Conservation (phyloP, 2,888 invertebrate genomes). For the Orthosia incerta region DNA sequence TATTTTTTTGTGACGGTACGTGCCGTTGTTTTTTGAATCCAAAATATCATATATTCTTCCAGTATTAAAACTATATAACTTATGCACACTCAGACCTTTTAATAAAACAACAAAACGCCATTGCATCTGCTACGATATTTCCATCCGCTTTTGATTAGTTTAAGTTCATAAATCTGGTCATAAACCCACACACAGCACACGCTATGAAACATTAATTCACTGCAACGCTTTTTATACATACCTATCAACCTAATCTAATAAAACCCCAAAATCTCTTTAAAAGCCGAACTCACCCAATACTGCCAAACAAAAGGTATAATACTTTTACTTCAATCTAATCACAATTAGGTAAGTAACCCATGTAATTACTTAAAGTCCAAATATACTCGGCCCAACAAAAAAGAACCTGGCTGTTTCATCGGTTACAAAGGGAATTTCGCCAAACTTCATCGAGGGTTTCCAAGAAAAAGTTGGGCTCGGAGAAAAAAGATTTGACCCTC, state of each 20-base stretch:
- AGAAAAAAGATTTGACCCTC: conserved; percentile 62
- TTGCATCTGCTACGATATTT: no score
- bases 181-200: no score
- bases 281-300: conserved; percentile 43
- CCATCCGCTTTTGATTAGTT: no score
- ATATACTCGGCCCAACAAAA: conserved; percentile 62
- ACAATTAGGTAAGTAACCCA: conserved; percentile 68
- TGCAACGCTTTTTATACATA: neutral
- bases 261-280: conserved; percentile 15
- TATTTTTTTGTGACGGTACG: no score
- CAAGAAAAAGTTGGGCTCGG: conserved; percentile 57
- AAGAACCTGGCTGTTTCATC: conserved; percentile 63
- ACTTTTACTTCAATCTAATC: conserved; percentile 65
- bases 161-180: no score
- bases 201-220: neutral
- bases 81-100: no score
- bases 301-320: conserved; percentile 57
- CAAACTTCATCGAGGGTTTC: conserved; percentile 65
- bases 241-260: conserved; percentile 29
- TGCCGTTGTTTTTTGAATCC: no score
- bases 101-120: no score
- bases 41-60: no score
- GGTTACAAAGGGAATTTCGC: conserved; percentile 65
- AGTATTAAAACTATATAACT: no score
- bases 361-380: conserved; percentile 68